phyloP scores from a whole-genome alignment of 2,797 vertebrate species.

The Naso thynnoides region DNA sequence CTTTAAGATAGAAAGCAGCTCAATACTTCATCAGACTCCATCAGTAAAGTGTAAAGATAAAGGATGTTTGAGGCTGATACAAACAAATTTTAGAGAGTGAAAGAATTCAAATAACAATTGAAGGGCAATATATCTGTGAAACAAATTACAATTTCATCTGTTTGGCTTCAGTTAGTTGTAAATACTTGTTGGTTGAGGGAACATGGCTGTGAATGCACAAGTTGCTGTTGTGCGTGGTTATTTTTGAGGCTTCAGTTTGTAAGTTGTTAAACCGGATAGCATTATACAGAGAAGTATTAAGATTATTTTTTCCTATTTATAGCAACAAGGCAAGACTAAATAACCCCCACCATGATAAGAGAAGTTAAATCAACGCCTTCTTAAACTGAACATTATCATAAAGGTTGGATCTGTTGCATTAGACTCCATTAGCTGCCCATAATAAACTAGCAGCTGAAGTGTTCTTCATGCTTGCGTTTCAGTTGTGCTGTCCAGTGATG shows the following conservation, averaged over 20 bases:
- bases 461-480: conserved; percentile 42
- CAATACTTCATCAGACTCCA: background rate
- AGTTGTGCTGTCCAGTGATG: conserved; percentile 97
- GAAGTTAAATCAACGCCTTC: background rate
- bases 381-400: too few relatives aligned
- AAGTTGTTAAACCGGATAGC: too few relatives aligned
- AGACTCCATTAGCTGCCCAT: background rate
- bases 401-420: background rate
- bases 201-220: background rate
- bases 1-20: background rate
- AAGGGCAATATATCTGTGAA: background rate
- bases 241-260: too few relatives aligned
- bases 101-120: background rate
- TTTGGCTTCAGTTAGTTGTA: background rate
- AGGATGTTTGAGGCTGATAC: background rate
- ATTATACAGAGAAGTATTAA: background rate
- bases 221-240: background rate
- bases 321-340: background rate
- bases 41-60: background rate
- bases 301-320: background rate
- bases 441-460: background rate
- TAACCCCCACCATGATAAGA: background rate
- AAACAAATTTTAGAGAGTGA: background rate
- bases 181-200: background rate
- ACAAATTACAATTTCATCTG: too few relatives aligned